Percentiles rank a stretch among this genome's conserved stretches.
Conservation (phyloP, 2,888 invertebrate genomes). For the Lymantria monacha region DNA sequence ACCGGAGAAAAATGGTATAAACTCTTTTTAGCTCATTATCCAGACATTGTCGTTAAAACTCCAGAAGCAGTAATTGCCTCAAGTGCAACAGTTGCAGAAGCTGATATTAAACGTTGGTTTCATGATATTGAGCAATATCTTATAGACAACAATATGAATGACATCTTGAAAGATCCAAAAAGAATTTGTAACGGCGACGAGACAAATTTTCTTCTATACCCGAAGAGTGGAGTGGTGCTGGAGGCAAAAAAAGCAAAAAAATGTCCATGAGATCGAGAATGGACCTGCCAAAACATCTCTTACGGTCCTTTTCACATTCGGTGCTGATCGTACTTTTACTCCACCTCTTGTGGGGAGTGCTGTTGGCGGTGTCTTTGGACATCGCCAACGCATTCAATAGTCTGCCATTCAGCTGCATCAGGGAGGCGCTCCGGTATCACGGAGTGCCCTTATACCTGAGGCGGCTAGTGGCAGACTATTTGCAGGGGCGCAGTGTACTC, state of each 20-base stretch:
- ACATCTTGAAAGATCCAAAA: too few relatives aligned
- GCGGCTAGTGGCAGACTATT: too few relatives aligned
- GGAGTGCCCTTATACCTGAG: too few relatives aligned
- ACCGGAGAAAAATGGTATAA: conserved; percentile 23
- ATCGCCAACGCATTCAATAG: too few relatives aligned
- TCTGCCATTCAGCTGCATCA: too few relatives aligned
- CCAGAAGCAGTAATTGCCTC: conserved; percentile 43
- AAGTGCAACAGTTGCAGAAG: conserved; percentile 40
- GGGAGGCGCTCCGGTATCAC: too few relatives aligned
- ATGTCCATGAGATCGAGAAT: conserved; percentile 51
- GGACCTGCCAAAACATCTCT: conserved; percentile 42
- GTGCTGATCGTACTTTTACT: conserved; percentile 38
- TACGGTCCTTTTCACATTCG: conserved; percentile 54
- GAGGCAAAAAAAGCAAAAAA: conserved; percentile 27
- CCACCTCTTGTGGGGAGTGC: too few relatives aligned
- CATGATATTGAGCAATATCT: conserved; percentile 18
- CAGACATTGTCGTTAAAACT: conserved; percentile 23
- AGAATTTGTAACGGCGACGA: too few relatives aligned
- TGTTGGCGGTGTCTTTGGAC: too few relatives aligned
- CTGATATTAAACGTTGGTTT: conserved; percentile 33
- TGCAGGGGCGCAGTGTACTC: too few relatives aligned
- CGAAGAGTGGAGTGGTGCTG: too few relatives aligned
- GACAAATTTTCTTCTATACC: too few relatives aligned
- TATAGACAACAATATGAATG: conserved; percentile 7
- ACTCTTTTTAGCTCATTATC: conserved; percentile 28